Conservation (phyloP, 1,140 invertebrate genomes). For the Pseudomyrmex dendroicus region DNA sequence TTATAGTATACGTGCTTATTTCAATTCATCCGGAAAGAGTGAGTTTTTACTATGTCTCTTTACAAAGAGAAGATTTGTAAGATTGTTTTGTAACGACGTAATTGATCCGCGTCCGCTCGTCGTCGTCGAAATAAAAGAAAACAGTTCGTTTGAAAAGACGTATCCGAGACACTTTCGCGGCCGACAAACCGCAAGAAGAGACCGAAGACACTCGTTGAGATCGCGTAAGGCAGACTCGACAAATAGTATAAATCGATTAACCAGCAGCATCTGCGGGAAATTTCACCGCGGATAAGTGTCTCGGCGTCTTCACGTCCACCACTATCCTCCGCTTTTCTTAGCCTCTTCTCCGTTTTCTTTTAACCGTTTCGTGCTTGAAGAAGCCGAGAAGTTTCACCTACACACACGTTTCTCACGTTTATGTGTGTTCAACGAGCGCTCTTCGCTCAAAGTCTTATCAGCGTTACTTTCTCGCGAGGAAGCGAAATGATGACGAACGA, state of each 20-base stretch:
- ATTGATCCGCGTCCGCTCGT: background rate
- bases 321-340: background rate
- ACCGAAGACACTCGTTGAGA: slow-evolving; percentile 1
- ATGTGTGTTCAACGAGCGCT: slow-evolving; percentile 3
- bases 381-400: slow-evolving; percentile 1
- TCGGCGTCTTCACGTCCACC: background rate
- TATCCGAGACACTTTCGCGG: background rate
- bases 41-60: too few species aligned
- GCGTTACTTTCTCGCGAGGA: background rate
- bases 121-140: background rate
- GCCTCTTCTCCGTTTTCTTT: slow-evolving; percentile 11
- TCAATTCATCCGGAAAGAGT: too few species aligned
- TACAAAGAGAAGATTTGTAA: background rate
- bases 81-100: background rate
- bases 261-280: slow-evolving; percentile 6
- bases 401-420: background rate
- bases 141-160: background rate
- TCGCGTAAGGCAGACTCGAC: background rate
- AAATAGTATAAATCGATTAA: slow-evolving; percentile 50
- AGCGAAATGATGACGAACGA: background rate
- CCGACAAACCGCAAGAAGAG: background rate
- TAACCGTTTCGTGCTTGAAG: background rate
- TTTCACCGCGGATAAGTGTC: slow-evolving; percentile 31
- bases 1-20: too few species aligned
- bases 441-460: background rate